These are phyloP conservation scores for Eupeodes luniger DNA, from an alignment of 2,888 invertebrate genomes.

Conservation along the genomic window DNA sequence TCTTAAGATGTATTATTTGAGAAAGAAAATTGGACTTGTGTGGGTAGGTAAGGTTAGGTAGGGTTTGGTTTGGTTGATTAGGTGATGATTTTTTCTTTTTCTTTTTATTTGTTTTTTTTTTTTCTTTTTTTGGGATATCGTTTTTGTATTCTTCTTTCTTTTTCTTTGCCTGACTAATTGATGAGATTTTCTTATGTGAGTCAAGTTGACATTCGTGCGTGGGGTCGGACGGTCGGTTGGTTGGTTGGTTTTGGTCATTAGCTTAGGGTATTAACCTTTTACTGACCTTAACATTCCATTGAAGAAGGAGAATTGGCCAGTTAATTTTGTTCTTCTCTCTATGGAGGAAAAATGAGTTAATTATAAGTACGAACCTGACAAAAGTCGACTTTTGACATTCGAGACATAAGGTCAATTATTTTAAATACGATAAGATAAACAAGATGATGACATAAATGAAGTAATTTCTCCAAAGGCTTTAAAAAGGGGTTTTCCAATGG, in stretches of 20 bases:
- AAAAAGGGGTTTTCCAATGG: no score
- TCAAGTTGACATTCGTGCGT: neutral
- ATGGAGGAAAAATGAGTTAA: no score
- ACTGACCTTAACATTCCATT: neutral
- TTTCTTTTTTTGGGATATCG: neutral
- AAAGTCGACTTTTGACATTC: no score
- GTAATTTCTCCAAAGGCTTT: no score
- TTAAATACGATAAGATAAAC: no score
- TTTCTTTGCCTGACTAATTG: conserved; percentile 14
- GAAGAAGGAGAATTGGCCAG: no score
- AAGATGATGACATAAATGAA: no score
- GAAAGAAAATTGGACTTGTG: conserved; percentile 10
- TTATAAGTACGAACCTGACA: no score
- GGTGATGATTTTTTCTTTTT: neutral
- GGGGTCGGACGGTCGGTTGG: neutral
- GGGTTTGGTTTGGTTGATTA: conserved; percentile 4
- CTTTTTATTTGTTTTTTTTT: neutral
- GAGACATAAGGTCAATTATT: no score
- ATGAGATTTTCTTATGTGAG: neutral
- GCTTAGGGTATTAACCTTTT: neutral
- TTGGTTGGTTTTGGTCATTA: no score
- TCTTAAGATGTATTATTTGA: conserved; percentile 21
- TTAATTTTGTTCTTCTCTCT: no score
- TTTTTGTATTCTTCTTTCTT: neutral
- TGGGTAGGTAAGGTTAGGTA: neutral